phyloP scores from a whole-genome alignment of 2,797 vertebrate genomes.

The Urocyon cinereoargenteus region DNA sequence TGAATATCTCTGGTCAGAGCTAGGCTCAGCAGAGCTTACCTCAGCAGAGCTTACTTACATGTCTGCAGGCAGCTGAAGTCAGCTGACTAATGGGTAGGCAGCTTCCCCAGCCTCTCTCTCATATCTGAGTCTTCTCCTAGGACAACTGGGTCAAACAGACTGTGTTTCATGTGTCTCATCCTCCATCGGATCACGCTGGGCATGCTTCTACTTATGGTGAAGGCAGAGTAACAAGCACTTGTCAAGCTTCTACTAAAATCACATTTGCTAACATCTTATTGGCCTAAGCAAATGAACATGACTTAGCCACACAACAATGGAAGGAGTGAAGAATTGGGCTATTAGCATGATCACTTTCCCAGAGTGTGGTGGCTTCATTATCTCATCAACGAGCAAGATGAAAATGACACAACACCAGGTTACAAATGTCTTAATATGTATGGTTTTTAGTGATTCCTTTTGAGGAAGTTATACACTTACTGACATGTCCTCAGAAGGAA shows the following conservation, averaged over 20 bases:
- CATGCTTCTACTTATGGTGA: neutral
- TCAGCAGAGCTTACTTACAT: neutral
- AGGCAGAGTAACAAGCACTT: neutral
- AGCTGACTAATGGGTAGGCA: neutral
- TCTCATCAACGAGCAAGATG: neutral
- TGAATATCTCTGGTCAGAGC: constrained; percentile 3
- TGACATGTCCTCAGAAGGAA: neutral
- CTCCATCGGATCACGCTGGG: neutral
- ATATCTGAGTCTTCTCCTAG: neutral
- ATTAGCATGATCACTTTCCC: neutral
- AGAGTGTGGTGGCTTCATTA: neutral
- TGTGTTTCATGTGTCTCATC: neutral
- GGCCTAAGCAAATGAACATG: neutral
- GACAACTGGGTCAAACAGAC: neutral
- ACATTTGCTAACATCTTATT: neutral
- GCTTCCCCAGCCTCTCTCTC: neutral
- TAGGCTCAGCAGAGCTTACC: neutral
- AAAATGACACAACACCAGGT: neutral
- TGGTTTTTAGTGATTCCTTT: constrained; percentile 8
- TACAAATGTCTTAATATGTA: neutral
- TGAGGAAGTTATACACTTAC: constrained; percentile 19
- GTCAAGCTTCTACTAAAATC: neutral
- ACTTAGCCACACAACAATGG: neutral
- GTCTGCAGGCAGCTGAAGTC: neutral
- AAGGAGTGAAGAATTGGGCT: neutral